Conservation (phyloP, 2,888 invertebrate species). For the Tuberolachnus salignus region DNA sequence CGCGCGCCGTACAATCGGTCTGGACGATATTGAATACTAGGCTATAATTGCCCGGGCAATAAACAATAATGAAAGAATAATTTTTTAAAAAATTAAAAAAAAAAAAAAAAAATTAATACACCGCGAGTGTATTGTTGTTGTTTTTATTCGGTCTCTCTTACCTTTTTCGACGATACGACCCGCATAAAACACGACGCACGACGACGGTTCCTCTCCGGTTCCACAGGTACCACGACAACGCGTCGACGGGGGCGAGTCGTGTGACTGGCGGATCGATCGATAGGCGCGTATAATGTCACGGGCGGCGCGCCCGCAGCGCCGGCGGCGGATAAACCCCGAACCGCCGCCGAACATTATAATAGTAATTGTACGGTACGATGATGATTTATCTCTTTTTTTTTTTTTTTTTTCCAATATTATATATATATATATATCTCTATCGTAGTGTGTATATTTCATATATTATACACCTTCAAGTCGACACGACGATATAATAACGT, state of each 20-base stretch:
- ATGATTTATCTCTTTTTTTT: too few species aligned
- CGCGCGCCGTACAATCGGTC: too few species aligned
- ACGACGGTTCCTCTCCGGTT: conserved; percentile 44
- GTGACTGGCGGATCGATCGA: conserved; percentile 14
- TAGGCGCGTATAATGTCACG: neutral
- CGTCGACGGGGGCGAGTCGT: conserved; percentile 32
- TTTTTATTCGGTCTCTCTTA: conserved; percentile 16
- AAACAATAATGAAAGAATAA: too few species aligned
- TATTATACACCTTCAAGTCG: neutral
- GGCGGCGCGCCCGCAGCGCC: neutral
- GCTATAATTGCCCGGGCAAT: too few species aligned
- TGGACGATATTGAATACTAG: too few species aligned
- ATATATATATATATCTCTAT: neutral
- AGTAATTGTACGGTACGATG: too few species aligned
- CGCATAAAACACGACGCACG: conserved; percentile 36
- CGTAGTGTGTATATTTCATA: neutral
- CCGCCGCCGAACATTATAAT: neutral
- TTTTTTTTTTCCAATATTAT: too few species aligned
- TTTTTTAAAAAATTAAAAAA: too few species aligned
- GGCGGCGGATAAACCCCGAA: neutral
- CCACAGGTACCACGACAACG: conserved; percentile 50
- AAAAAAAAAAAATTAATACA: too few species aligned
- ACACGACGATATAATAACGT: neutral
- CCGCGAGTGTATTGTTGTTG: neutral
- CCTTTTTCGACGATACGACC: conserved; percentile 50